These are phyloP conservation scores for Danionella dracula DNA, from an alignment of 2,797 vertebrate genomes.

Conservation along the genomic window DNA sequence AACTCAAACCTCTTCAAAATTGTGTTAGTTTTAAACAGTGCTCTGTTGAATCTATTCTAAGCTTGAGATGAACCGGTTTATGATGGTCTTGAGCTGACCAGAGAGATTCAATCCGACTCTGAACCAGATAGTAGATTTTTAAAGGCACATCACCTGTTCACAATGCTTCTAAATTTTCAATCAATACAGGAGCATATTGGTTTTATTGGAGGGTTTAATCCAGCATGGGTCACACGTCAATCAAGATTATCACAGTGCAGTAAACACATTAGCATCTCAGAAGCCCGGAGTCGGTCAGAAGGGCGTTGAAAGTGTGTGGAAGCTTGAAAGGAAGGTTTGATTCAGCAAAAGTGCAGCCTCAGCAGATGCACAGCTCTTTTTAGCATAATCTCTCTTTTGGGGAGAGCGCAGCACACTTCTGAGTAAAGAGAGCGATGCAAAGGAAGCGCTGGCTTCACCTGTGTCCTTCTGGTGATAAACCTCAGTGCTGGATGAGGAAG, in stretches of 20 bases:
- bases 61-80: too few relatives aligned
- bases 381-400: conserved; percentile 39
- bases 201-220: background rate
- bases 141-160: background rate
- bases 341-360: conserved; percentile 56
- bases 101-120: too few relatives aligned
- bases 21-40: too few relatives aligned
- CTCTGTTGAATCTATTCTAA: too few relatives aligned
- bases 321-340: conserved; percentile 40
- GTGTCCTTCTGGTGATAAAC: too few relatives aligned
- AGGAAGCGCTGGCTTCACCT: too few relatives aligned
- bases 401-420: conserved; percentile 16
- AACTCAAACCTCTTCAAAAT: too few relatives aligned
- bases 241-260: conserved; percentile 24
- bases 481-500: background rate
- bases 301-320: conserved; percentile 2
- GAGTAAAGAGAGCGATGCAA: too few relatives aligned
- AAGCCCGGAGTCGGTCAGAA: conserved; percentile 22
- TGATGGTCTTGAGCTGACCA: too few relatives aligned
- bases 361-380: conserved; percentile 53
- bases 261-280: conserved; percentile 23
- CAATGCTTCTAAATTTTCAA: background rate
- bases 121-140: background rate
- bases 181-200: background rate
- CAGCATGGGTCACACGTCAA: conserved; percentile 16